Evolutionary conservation across 2,113 vertebrate genomes (phyloP), one percentile per base, ranked within the genome.

Genomic region (Oncorhynchus keta): DNA sequence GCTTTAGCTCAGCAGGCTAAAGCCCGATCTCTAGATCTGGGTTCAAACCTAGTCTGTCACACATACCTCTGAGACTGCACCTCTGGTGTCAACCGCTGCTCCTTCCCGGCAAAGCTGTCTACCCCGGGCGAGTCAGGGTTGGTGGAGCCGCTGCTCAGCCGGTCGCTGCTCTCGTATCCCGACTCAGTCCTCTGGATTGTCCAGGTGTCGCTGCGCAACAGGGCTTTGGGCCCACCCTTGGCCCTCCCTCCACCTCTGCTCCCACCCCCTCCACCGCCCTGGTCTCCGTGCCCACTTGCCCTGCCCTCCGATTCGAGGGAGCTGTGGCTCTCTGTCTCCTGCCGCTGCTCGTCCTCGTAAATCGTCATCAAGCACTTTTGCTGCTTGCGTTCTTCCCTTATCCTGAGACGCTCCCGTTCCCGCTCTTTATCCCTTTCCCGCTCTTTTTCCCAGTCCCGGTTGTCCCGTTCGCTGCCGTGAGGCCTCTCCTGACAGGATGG

Each of bases 181-280:
- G 96, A 98, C 87, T 99, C 97, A 0, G 96, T 97, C 86, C 96
- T 96, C 76, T 97, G 97, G 81, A 96, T 95, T 75, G 95, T 96
- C 96, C 97, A 96, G 64, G 89, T 96, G 4, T 96, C 95, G 13
- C 87, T 82, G 6, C 86, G 92, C 76, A 92, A 84, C 80, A 94
- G 93, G 5, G 92, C 90, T 78, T 95, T 95, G 28, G 86, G 62
- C 35, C 93, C 84, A 20, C 89, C 87, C 77, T 91, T 93, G 5
- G 73, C 85, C 80, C 92, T 85, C 77, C 81, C 39, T 0, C 12
- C 51, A 5, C 51, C 5, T 4, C 14, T 55, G 51, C 16, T 55
- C 51, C 51, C 51, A 18, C 73, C 83, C 73, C 64, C 84, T 80
- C 71, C 86, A 13, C 26, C 93, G 6, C 70, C 77, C 35, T 74